phyloP scores from a whole-genome alignment of 2,797 vertebrate genomes.

The Avahi laniger region DNA sequence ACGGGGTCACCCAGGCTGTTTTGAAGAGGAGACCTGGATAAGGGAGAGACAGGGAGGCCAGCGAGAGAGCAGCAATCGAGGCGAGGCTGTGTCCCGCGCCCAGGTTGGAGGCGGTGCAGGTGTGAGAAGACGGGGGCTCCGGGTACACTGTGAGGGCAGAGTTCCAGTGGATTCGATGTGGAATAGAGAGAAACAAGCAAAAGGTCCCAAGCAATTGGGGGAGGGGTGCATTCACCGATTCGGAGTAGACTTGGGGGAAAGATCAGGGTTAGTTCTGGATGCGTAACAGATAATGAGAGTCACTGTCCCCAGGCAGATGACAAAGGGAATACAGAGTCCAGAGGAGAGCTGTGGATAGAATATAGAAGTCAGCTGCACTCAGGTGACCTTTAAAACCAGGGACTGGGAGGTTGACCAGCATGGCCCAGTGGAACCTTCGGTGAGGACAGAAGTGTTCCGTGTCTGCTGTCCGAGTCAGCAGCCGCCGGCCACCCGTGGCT shows the following conservation, averaged over 20 bases:
- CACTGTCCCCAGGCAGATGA: neutral
- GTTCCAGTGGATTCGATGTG: neutral
- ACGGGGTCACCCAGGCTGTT: too few relatives aligned
- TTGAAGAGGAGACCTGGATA: neutral
- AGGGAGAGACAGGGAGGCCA: neutral
- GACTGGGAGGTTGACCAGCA: neutral
- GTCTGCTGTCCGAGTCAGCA: rapidly evolving
- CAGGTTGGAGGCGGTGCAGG: neutral
- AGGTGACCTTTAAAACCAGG: neutral
- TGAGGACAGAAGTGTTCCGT: neutral
- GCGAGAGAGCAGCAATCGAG: neutral
- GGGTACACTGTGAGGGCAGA: neutral
- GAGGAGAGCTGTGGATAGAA: neutral
- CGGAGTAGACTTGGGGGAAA: too few relatives aligned
- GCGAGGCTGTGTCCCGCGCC: neutral
- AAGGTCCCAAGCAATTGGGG: neutral
- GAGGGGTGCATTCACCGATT: neutral
- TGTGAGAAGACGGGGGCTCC: neutral
- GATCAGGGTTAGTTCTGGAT: neutral
- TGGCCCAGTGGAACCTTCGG: too few relatives aligned
- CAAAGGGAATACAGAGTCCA: neutral
- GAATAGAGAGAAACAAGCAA: neutral
- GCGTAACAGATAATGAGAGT: neutral
- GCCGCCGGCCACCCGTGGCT: neutral
- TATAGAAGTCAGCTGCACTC: neutral